Conservation (phyloP, 2,888 invertebrate genomes). For the Gryllus longicercus region DNA sequence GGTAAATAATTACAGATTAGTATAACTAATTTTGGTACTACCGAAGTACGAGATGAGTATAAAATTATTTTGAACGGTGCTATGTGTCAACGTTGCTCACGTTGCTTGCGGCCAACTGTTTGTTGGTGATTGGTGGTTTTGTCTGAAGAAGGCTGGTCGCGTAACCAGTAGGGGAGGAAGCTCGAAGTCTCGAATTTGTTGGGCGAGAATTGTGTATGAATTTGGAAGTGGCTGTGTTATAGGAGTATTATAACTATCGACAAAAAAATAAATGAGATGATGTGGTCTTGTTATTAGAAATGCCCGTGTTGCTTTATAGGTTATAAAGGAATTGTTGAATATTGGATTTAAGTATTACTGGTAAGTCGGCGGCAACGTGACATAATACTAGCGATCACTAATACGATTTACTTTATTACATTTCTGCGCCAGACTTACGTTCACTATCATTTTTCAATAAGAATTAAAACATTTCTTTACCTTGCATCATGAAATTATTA, state of each 20-base stretch:
- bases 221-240: slow-evolving; percentile 4
- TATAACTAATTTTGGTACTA: too few relatives aligned
- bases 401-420: not conserved
- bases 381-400: not conserved
- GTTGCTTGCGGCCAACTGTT: slow-evolving; percentile 28
- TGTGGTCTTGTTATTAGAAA: not conserved
- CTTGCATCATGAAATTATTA: too few relatives aligned
- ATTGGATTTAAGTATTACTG: not conserved
- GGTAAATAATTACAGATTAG: too few relatives aligned
- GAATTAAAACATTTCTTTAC: not conserved
- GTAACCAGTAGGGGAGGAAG: slow-evolving; percentile 28
- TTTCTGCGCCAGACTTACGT: not conserved
- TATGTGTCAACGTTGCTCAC: not conserved
- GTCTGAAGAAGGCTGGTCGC: not conserved
- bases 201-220: not conserved
- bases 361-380: slow-evolving; percentile 17
- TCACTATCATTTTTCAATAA: not conserved
- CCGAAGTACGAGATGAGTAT: too few relatives aligned
- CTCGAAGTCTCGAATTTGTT: slow-evolving; percentile 25
- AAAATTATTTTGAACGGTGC: too few relatives aligned
- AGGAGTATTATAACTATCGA: not conserved
- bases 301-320: not conserved
- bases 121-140: slow-evolving; percentile 31
- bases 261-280: not conserved
- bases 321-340: not conserved